Conservation (phyloP, 1,140 invertebrate species). For the Aphelenchoides fujianensis region DNA sequence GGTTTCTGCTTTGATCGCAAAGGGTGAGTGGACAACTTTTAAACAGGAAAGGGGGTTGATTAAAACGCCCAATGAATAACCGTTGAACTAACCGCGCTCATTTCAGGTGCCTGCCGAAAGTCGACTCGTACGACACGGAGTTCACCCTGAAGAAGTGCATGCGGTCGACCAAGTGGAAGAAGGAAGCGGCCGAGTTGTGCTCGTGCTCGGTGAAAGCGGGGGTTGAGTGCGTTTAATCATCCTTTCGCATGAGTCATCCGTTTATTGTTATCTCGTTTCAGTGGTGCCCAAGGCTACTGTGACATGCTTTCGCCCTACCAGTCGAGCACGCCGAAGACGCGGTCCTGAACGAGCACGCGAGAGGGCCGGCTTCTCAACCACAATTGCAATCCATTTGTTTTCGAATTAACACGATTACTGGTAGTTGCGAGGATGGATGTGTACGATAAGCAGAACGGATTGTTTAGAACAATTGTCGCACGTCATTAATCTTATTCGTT, state of each 20-base stretch:
- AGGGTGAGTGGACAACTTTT: neutral
- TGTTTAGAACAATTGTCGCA: too few relatives aligned
- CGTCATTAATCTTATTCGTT: too few relatives aligned
- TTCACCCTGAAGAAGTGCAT: conserved; percentile 14
- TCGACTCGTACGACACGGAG: conserved; percentile 6
- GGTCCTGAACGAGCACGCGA: too few relatives aligned
- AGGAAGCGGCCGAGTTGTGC: conserved; percentile 4
- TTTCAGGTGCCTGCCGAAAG: conserved; percentile 9
- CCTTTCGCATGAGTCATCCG: neutral
- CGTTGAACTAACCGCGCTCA: neutral
- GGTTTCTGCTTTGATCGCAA: conserved; percentile 12
- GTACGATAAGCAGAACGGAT: too few relatives aligned
- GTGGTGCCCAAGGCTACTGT: conserved; percentile 10
- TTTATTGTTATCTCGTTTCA: neutral
- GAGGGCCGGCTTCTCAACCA: too few relatives aligned
- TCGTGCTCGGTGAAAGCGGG: conserved; percentile 7
- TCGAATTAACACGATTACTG: too few relatives aligned
- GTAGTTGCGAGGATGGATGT: too few relatives aligned
- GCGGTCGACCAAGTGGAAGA: conserved; percentile 10
- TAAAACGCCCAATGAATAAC: conserved; percentile 1
- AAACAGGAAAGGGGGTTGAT: neutral
- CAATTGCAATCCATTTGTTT: too few relatives aligned
- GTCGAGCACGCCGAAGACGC: neutral
- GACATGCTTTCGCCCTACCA: neutral
- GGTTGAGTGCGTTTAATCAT: neutral